Conservation (phyloP, 2,113 vertebrate species). For the Recurvirostra avosetta region DNA sequence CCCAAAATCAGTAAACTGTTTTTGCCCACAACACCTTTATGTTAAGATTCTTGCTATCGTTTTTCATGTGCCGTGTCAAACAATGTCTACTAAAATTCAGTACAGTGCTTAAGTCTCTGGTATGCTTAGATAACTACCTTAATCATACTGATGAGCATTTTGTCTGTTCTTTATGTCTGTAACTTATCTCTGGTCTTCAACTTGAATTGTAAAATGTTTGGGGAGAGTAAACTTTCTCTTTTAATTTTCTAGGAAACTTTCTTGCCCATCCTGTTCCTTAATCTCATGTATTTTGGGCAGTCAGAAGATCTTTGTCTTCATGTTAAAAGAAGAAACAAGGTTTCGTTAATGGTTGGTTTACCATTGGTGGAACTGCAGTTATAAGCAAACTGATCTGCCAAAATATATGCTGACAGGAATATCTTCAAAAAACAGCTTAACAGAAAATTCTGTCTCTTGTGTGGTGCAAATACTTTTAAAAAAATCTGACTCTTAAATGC, state of each 20-base stretch:
- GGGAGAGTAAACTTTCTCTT: not conserved
- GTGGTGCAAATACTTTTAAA: not conserved
- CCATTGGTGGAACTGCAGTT: not conserved
- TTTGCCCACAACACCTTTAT: not conserved
- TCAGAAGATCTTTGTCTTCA: not conserved
- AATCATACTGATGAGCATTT: not conserved
- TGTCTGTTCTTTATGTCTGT: not conserved
- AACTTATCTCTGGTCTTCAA: not conserved
- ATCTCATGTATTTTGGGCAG: not conserved
- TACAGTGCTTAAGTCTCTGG: not conserved
- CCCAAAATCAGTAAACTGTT: not conserved
- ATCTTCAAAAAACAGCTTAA: not conserved
- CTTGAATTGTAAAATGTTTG: not conserved
- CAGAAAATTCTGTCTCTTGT: not conserved
- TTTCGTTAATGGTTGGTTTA: not conserved
- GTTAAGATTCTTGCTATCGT: not conserved
- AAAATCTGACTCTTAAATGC: not conserved
- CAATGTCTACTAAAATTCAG: not conserved
- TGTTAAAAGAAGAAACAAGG: not conserved
- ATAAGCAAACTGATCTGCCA: not conserved
- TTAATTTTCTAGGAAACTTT: not conserved
- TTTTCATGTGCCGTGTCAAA: not conserved
- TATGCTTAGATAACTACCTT: not conserved
- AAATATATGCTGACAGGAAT: not conserved
- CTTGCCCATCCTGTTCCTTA: not conserved